Evolutionary conservation across 2,797 vertebrate genomes (phyloP), one percentile per base, ranked within the genome.

Genomic region (Characodon lateralis): DNA sequence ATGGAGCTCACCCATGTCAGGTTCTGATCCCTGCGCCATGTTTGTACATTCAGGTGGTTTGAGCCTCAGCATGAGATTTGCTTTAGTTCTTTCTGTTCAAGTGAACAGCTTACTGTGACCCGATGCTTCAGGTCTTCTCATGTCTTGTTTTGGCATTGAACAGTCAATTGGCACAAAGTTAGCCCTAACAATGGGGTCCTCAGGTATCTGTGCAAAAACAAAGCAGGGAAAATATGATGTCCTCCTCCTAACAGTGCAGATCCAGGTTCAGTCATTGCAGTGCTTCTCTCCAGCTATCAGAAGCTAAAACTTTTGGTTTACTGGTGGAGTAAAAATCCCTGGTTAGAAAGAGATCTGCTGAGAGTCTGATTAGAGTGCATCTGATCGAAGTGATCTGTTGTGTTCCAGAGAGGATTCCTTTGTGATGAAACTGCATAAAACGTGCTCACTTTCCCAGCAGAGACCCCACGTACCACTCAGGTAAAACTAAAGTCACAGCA

Each of bases 181-280:
- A 83, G 85, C 85, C 84, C 73, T 72, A 35, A 75, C 24, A 78
- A 51, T 35, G 28, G n/a, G 74, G 16, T 75, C 63, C 73, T 72
- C n/a, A 1, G 55, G 69, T 43, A 28, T 71, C 65, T 83, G 85
- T 85, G 85, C 82, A 88, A 81, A 89, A 78, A 72, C 31, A 68
- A 76, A 81, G 77, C 82, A 76, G 76, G 26, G 66, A 41, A 72
- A 78, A 50, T 4, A 8, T 1, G 24, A 26, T 3, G 53, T 28
- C 53, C 14, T 72, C 41, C 55, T 74, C 71, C 68, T 35, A 63
- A 78, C 79, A 69, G 65, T 70, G 78, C 77, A 35, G 76, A 59
- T 77, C 61, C 68, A 76, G 73, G 65, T 39, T 50, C 24, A 63
- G 53, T 73, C 76, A 56, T 58, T 65, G 79, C 78, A 68, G 66